These are phyloP conservation scores for Manduca sexta DNA, from an alignment of 1,140 invertebrate genomes.

Conservation along the genomic window DNA sequence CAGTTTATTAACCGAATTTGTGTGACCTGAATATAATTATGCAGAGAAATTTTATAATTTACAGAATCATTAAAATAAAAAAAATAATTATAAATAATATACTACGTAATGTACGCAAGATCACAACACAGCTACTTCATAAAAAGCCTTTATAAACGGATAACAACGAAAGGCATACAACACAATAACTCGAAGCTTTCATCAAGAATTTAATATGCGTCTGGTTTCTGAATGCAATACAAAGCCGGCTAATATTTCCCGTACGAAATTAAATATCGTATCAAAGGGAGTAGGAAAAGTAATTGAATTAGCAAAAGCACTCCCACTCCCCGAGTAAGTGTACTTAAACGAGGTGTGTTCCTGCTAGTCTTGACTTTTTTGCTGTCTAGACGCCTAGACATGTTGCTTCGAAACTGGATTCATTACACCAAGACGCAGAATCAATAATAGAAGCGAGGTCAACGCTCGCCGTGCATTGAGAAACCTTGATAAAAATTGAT, in stretches of 20 bases:
- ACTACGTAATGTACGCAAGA: too few relatives aligned
- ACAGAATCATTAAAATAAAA: too few relatives aligned
- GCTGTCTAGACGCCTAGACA: conserved; percentile 53
- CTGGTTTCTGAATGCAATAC: too few relatives aligned
- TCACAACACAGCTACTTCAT: neutral
- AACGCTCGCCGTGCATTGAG: conserved; percentile 27
- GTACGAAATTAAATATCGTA: too few relatives aligned
- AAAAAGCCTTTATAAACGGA: neutral
- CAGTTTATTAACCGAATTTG: too few relatives aligned
- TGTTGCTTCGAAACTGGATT: conserved; percentile 46
- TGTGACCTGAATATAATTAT: too few relatives aligned
- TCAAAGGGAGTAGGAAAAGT: too few relatives aligned
- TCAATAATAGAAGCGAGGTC: conserved; percentile 58
- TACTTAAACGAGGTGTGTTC: neutral
- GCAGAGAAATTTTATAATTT: too few relatives aligned
- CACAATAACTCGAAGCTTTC: too few relatives aligned
- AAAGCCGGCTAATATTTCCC: too few relatives aligned
- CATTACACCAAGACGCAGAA: conserved; percentile 33
- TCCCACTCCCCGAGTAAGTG: neutral
- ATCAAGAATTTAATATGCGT: neutral
- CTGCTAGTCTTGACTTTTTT: conserved; percentile 14
- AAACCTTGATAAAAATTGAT: neutral
- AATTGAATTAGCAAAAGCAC: too few relatives aligned
- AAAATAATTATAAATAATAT: too few relatives aligned
- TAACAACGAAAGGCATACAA: neutral